These are phyloP conservation scores for Diarsia dahlii DNA, from an alignment of 2,888 invertebrate species.

Conservation along the genomic window DNA sequence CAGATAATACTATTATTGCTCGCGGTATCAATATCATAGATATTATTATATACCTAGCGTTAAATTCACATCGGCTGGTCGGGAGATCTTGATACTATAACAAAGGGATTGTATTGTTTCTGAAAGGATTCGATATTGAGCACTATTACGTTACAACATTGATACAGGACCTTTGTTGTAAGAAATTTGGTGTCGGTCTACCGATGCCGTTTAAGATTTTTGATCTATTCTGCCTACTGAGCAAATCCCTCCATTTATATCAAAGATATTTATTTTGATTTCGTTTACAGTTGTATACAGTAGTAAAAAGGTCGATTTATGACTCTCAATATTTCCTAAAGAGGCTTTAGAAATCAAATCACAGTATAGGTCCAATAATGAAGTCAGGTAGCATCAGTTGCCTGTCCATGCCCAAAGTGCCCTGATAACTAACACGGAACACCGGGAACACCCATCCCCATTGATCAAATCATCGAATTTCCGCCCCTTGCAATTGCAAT, in stretches of 20 bases:
- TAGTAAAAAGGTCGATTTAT: neutral
- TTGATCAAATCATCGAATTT: conserved; percentile 61
- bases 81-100: conserved; percentile 75
- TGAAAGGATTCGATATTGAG: conserved; percentile 65
- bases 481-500: conserved; percentile 64
- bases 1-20: conserved; percentile 67
- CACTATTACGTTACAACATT: conserved; percentile 40
- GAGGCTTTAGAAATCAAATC: conserved; percentile 4
- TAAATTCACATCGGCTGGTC: conserved; percentile 71
- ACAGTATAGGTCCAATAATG: neutral
- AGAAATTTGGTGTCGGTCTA: conserved; percentile 16
- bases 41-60: conserved; percentile 65
- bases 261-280: neutral
- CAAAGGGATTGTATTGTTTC: conserved; percentile 71
- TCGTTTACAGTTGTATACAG: neutral
- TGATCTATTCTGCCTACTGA: neutral
- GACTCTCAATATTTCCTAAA: neutral
- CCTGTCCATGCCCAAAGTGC: conserved; percentile 45
- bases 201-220: conserved; percentile 18
- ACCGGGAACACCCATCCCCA: conserved; percentile 53
- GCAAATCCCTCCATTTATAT: neutral
- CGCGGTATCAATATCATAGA: conserved; percentile 72
- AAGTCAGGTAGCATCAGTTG: conserved; percentile 18
- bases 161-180: conserved; percentile 35
- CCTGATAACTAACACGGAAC: conserved; percentile 56